Percentiles rank a stretch among this genome's conserved stretches.
Conservation (phyloP, 2,797 vertebrate species). For the Zalophus californianus region DNA sequence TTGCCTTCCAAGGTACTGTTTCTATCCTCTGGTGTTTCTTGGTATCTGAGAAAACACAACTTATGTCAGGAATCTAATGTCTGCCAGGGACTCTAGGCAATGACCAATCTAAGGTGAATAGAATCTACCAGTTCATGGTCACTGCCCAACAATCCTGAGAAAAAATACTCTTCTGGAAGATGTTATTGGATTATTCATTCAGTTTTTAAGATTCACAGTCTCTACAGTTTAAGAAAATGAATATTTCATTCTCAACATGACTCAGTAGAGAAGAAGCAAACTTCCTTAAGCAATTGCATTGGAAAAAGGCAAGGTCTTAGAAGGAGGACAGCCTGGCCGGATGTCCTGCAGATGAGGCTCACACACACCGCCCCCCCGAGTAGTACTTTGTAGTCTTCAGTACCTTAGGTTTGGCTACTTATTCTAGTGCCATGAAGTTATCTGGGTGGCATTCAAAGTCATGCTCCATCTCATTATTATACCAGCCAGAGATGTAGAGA, state of each 20-base stretch:
- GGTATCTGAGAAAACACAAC: constrained; percentile 1
- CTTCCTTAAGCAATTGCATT: background rate
- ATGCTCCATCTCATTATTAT: background rate
- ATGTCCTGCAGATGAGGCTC: background rate
- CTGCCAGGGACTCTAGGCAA: background rate
- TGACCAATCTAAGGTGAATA: background rate
- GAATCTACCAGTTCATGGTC: background rate
- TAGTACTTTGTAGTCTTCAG: background rate
- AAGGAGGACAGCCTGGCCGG: background rate
- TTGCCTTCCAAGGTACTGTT: background rate
- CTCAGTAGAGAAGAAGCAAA: background rate
- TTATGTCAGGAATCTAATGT: background rate
- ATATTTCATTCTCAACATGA: background rate
- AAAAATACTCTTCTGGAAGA: constrained; percentile 34
- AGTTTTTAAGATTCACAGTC: background rate
- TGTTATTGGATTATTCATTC: background rate
- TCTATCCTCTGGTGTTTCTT: background rate
- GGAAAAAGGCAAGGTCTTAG: background rate
- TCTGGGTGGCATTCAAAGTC: background rate
- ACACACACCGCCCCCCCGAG: background rate
- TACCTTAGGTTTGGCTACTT: background rate
- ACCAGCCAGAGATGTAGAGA: background rate
- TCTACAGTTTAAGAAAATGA: constrained; percentile 13
- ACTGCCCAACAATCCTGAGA: background rate
- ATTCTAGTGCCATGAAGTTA: background rate